Percentiles rank a stretch among this genome's conserved stretches.
These are phyloP conservation scores for Asbolus verrucosus DNA, from an alignment of 1,140 invertebrate genomes.

Conservation along the genomic window DNA sequence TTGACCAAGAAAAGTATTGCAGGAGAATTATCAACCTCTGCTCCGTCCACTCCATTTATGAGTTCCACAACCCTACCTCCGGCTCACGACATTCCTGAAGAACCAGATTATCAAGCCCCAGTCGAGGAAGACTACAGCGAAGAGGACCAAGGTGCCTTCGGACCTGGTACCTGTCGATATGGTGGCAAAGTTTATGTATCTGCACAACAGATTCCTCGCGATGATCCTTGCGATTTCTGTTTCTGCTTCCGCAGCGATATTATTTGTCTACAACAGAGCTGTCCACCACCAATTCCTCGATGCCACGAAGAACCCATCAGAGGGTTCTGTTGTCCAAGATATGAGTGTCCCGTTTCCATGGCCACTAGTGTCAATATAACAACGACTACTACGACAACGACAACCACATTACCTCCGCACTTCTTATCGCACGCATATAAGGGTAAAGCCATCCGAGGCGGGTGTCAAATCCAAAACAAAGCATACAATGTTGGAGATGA, in stretches of 20 bases:
- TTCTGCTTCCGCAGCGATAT: constrained; percentile 97
- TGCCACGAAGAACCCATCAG: constrained; percentile 92
- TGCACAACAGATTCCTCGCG: constrained; percentile 92
- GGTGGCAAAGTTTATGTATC: constrained; percentile 93
- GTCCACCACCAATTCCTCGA: constrained; percentile 90
- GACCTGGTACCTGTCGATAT: constrained; percentile 90
- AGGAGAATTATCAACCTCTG: constrained; percentile 58
- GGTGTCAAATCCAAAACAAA: constrained; percentile 86
- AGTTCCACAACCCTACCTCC: constrained; percentile 52
- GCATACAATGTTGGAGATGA: constrained; percentile 86
- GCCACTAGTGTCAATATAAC: constrained; percentile 81
- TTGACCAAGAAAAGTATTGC: constrained; percentile 48
- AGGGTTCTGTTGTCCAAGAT: constrained; percentile 95
- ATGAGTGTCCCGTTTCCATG: constrained; percentile 92
- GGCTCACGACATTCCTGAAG: constrained; percentile 38
- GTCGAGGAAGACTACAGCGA: constrained; percentile 73
- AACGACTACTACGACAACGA: constrained; percentile 86
- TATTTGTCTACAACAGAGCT: constrained; percentile 94
- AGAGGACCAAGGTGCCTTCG: constrained; percentile 80
- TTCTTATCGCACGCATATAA: constrained; percentile 83
- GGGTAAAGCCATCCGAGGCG: constrained; percentile 77
- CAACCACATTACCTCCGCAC: constrained; percentile 85
- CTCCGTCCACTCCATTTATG: constrained; percentile 49
- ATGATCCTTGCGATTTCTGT: constrained; percentile 96
- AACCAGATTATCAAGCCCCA: constrained; percentile 60